These are phyloP conservation scores for Panulirus ornatus DNA, from an alignment of 1,140 invertebrate species.

Conservation along the genomic window DNA sequence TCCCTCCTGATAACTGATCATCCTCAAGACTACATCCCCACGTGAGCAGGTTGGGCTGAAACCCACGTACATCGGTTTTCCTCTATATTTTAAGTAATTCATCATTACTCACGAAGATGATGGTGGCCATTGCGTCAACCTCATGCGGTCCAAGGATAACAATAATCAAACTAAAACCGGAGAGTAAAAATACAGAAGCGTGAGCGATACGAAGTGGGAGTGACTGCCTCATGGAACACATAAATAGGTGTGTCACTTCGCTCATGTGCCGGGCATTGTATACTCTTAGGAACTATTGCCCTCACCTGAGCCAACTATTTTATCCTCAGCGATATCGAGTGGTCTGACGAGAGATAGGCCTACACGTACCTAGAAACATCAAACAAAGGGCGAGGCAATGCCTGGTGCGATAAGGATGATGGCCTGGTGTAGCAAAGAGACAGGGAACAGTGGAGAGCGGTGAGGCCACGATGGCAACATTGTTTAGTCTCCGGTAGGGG, in stretches of 20 bases:
- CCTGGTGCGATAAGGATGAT: background rate
- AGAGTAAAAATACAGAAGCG: background rate
- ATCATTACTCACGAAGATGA: no score
- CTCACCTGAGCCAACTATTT: background rate
- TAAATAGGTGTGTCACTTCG: slow-evolving; percentile 72
- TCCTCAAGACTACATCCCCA: no score
- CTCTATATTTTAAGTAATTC: no score
- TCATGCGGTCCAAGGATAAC: background rate
- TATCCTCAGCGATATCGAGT: background rate
- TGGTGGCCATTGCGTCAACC: background rate
- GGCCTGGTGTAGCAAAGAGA: background rate
- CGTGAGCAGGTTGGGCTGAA: no score
- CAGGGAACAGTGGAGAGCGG: background rate
- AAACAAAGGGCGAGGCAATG: no score
- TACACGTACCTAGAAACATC: no score
- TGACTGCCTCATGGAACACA: slow-evolving; percentile 59
- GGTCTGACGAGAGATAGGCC: background rate
- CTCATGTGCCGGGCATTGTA: slow-evolving; percentile 69
- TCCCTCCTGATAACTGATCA: no score
- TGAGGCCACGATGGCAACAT: slow-evolving; percentile 59
- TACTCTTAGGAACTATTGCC: slow-evolving; percentile 62
- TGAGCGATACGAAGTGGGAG: slow-evolving; percentile 37
- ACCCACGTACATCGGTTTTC: no score
- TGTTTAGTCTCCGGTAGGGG: slow-evolving; percentile 72
- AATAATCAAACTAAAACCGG: background rate